Conservation (phyloP, 2,888 invertebrate species). For the Agrotis exclamationis region DNA sequence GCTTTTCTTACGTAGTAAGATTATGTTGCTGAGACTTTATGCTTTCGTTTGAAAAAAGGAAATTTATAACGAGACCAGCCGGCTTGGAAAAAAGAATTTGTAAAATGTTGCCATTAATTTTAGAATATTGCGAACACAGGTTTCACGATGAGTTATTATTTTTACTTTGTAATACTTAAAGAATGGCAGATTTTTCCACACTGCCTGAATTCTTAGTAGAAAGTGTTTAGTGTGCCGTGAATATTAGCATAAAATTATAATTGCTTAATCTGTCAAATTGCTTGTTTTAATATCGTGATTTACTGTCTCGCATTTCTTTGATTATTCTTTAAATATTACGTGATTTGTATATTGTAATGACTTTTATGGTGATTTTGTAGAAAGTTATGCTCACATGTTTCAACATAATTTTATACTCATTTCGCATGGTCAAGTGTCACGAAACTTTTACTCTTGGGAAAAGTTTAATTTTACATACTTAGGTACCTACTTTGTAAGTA, state of each 20-base stretch:
- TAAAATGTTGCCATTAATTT: constrained; percentile 43
- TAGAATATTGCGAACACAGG: constrained; percentile 38
- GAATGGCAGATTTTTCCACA: constrained; percentile 40
- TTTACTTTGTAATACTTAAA: constrained; percentile 43
- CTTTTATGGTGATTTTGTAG: constrained; percentile 21
- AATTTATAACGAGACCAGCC: constrained; percentile 33
- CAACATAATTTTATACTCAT: constrained; percentile 14
- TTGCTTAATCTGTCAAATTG: constrained; percentile 49
- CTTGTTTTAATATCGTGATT: constrained; percentile 44
- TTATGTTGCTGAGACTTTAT: constrained; percentile 6
- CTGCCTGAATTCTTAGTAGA: constrained; percentile 51
- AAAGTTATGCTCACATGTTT: constrained; percentile 24
- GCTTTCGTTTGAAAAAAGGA: constrained; percentile 22
- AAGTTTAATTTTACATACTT: not conserved
- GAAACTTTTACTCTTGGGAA: not conserved
- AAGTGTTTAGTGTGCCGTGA: constrained; percentile 53
- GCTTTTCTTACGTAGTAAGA: constrained; percentile 37
- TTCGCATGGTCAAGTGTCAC: constrained; percentile 4
- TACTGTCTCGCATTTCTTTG: constrained; percentile 17
- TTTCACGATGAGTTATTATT: constrained; percentile 31
- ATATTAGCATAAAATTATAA: constrained; percentile 59
- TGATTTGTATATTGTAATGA: constrained; percentile 27
- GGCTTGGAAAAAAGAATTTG: constrained; percentile 28
- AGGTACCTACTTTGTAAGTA: not conserved
- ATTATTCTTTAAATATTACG: constrained; percentile 10